These are phyloP conservation scores for Papilio glaucus DNA, from an alignment of 1,140 invertebrate species.

Conservation along the genomic window DNA sequence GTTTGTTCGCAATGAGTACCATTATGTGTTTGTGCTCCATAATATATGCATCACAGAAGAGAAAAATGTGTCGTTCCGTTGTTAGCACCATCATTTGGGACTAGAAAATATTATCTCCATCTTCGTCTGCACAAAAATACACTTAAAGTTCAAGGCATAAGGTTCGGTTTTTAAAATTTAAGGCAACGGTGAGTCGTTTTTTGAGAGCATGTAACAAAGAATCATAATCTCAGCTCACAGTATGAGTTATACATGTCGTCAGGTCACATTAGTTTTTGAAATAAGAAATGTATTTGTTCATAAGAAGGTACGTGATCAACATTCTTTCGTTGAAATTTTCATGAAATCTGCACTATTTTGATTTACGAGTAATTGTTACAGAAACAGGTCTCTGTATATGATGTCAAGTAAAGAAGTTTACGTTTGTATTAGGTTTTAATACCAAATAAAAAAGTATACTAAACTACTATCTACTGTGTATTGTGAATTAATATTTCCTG, in stretches of 20 bases:
- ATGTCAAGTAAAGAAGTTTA: background rate
- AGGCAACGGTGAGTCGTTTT: slow-evolving; percentile 40
- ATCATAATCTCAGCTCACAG: slow-evolving; percentile 74
- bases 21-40: slow-evolving; percentile 73
- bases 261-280: slow-evolving; percentile 74
- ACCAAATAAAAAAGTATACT: no score
- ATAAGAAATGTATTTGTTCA: slow-evolving; percentile 56
- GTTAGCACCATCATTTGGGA: slow-evolving; percentile 41
- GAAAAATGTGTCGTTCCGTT: slow-evolving; percentile 78
- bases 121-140: slow-evolving; percentile 36
- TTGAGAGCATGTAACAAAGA: slow-evolving; percentile 45
- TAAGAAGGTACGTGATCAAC: slow-evolving; percentile 14
- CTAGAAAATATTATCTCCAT: slow-evolving; percentile 41
- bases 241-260: slow-evolving; percentile 71
- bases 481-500: no score
- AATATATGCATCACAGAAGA: slow-evolving; percentile 80
- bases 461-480: no score
- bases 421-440: background rate
- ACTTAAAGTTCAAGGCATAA: slow-evolving; percentile 42
- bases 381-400: background rate
- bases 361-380: background rate
- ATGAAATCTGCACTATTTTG: background rate
- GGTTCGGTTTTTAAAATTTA: slow-evolving; percentile 43
- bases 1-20: slow-evolving; percentile 67
- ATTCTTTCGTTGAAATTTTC: background rate